Conservation (phyloP, 2,113 vertebrate species). For the Oryzias curvinotus region DNA sequence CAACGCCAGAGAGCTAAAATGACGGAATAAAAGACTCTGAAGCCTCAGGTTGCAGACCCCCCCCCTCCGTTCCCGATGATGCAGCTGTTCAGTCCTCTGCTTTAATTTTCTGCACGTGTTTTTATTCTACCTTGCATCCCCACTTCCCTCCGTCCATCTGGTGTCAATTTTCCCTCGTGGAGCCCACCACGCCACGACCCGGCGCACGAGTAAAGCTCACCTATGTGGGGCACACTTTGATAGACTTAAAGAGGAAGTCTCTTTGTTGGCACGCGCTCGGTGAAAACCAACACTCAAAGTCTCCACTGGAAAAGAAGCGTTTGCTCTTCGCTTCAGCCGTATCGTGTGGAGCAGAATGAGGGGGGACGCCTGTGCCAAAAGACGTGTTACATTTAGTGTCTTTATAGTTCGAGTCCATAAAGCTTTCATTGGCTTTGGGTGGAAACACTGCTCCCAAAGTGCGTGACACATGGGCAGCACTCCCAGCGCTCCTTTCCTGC, state of each 20-base stretch:
- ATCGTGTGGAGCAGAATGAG: slow-evolving; percentile 22
- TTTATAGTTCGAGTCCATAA: slow-evolving; percentile 95
- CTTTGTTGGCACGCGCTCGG: slow-evolving; percentile 80
- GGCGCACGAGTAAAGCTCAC: slow-evolving; percentile 52
- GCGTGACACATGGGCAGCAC: slow-evolving; percentile 81
- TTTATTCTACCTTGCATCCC: slow-evolving; percentile 70
- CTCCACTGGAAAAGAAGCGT: slow-evolving; percentile 4
- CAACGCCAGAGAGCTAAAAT: no score
- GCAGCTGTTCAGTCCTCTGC: slow-evolving; percentile 50
- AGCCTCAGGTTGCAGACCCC: no score
- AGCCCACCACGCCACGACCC: slow-evolving; percentile 70
- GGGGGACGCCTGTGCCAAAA: slow-evolving; percentile 83
- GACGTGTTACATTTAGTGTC: slow-evolving; percentile 91
- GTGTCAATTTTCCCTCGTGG: slow-evolving; percentile 75
- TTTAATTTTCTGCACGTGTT: slow-evolving; percentile 69
- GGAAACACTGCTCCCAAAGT: slow-evolving; percentile 89
- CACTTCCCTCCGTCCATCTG: slow-evolving; percentile 75
- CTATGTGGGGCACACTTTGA: slow-evolving; percentile 71
- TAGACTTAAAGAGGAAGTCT: slow-evolving; percentile 86
- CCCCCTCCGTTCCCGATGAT: slow-evolving; percentile 20
- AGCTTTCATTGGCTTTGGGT: slow-evolving; percentile 90
- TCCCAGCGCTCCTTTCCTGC: slow-evolving; percentile 43
- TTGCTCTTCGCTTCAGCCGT: slow-evolving; percentile 30
- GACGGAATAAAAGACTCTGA: no score
- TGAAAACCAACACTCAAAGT: slow-evolving; percentile 83